Base-by-base conservation (phyloP, 1,140 invertebrate species). In the Hylaeus volcanicus region DNA sequence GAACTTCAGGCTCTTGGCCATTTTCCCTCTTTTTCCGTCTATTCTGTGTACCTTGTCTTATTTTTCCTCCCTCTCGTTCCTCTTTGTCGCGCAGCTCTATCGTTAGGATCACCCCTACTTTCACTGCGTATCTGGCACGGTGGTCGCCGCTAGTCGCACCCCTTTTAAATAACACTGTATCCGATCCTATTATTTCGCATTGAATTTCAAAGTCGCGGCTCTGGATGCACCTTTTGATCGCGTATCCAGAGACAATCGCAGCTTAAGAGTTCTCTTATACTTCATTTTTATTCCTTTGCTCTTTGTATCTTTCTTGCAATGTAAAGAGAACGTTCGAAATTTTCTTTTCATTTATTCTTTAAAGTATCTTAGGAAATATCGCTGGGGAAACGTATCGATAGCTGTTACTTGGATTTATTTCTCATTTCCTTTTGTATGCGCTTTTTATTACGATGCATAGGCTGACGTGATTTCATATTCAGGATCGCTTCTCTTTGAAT, bases 1-100 rank as follows among this genome's bases (percentile, higher is more conserved):
- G 66, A 91, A 91, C 86, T 91, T 91, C 72, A 65, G 63, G 41
- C 73, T 61, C 64, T 71, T 65, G 45, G 39, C 77, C 66, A n/a
- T 70, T 71, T 77, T 55, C 74, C 69, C 53, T 55, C 41, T 75
- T 61, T 69, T 51, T 60, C 48, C n/a, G 37, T 9, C 37, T n/a
- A 15, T 41, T 64, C 61, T 65, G 56, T 58, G 11, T 63, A 48
- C 41, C 65, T 1, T 48, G 1, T 64, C 69, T 12, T 26, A 26
- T 6, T 56, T 26, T 3, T 11, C 6, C 45, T 2, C 9, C 15
- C 1, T 12, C 11, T 12, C 15, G 5, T 37, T 45, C 26, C 3
- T 58, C 43, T 45, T 56, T 53, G 15, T 37, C 4, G 4, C 15
- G 1, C 37, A 6, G n/a, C 39, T 15, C 26, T 6, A 66, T 37